These are phyloP conservation scores for Cantharis rustica DNA, from an alignment of 2,888 invertebrate genomes.

Conservation along the genomic window DNA sequence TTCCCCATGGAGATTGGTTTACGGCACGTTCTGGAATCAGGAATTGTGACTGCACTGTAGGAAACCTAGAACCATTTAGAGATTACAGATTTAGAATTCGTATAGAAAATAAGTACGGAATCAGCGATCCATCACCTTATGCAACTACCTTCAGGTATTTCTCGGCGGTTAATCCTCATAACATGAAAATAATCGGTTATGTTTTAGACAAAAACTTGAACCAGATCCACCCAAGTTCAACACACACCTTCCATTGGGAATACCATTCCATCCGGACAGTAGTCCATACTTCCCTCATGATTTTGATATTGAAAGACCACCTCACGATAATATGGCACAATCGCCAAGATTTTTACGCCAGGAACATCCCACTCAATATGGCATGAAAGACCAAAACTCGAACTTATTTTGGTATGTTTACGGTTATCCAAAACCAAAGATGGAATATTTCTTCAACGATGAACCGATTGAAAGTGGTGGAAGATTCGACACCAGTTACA, in stretches of 20 bases:
- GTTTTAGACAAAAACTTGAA: constrained; percentile 69
- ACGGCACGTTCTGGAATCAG: constrained; percentile 83
- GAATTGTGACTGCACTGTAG: constrained; percentile 87
- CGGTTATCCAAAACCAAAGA: constrained; percentile 94
- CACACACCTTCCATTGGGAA: constrained; percentile 79
- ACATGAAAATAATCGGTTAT: constrained; percentile 14
- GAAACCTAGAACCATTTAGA: constrained; percentile 87
- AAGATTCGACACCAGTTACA: constrained; percentile 84
- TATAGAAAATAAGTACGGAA: constrained; percentile 95
- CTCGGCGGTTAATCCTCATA: not conserved
- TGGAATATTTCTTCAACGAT: constrained; percentile 88
- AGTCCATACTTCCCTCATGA: constrained; percentile 91
- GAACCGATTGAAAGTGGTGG: constrained; percentile 82
- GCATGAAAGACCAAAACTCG: constrained; percentile 88
- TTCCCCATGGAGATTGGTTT: constrained; percentile 93
- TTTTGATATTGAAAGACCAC: constrained; percentile 87
- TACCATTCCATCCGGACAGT: constrained; percentile 82
- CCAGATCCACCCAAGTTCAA: constrained; percentile 80
- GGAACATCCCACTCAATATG: constrained; percentile 87
- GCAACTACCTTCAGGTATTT: constrained; percentile 72
- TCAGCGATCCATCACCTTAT: constrained; percentile 94
- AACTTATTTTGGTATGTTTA: constrained; percentile 94
- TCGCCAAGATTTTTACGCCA: constrained; percentile 86
- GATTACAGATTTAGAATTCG: constrained; percentile 95
- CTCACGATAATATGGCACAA: constrained; percentile 82